Conservation (phyloP, 2,888 invertebrate genomes). For the Petrolisthes cinctipes region DNA sequence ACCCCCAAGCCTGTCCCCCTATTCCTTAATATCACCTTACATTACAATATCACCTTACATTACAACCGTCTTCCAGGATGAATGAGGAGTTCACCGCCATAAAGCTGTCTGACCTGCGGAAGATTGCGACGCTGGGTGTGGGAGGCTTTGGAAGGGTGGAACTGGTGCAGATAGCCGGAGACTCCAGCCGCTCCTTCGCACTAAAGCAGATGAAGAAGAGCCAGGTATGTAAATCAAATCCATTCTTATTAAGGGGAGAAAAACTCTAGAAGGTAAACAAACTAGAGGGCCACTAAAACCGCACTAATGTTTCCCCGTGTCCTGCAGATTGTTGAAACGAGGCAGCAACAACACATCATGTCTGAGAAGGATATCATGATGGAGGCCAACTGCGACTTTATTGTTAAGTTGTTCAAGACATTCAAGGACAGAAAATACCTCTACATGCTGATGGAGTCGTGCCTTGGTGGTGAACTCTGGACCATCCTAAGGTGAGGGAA, state of each 20-base stretch:
- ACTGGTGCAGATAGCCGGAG: slow-evolving; percentile 87
- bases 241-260: neutral
- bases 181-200: slow-evolving; percentile 83
- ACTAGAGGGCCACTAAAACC: neutral
- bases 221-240: slow-evolving; percentile 72
- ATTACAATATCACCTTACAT: neutral
- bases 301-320: neutral
- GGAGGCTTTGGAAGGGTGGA: slow-evolving; percentile 94
- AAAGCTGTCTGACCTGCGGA: slow-evolving; percentile 82
- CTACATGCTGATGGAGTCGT: slow-evolving; percentile 99
- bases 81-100: slow-evolving; percentile 75
- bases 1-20: too few species aligned
- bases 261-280: neutral
- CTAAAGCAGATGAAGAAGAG: slow-evolving; percentile 98
- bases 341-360: slow-evolving; percentile 99
- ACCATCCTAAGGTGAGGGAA: slow-evolving; percentile 81
- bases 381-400: slow-evolving; percentile 92
- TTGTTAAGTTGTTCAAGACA: slow-evolving; percentile 95
- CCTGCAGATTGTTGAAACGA: slow-evolving; percentile 89
- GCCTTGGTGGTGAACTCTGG: slow-evolving; percentile 98
- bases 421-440: slow-evolving; percentile 94
- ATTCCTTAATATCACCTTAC: too few species aligned
- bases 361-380: slow-evolving; percentile 99
- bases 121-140: slow-evolving; percentile 87
- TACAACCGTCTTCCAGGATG: slow-evolving; percentile 39